Base-by-base conservation (phyloP, 2,888 invertebrate species). In the Eupithecia subumbrata region DNA sequence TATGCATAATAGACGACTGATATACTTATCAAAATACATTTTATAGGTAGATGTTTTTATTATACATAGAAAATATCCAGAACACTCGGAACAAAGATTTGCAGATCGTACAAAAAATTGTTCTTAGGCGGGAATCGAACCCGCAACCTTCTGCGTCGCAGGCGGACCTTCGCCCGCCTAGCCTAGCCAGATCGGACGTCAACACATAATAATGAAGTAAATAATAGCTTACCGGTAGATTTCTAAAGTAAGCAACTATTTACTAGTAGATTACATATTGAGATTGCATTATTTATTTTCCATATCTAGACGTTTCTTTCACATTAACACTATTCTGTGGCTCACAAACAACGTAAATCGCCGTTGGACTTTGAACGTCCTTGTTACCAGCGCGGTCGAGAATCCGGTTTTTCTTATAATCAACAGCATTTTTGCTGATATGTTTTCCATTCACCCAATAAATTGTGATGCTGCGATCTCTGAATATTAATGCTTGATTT, bases 351-450 rank as follows among this genome's bases (percentile, higher is more conserved):
- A 81, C 85, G 87, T 83, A 84, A 83, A 84, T 82, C 79, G 79
- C 80, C 80, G 76, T 78, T 89, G 92, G 90, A 92, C 92, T 92
- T 92, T 89, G 92, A 30, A 71, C 91, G 89, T 83, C 92, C 92
- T 92, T 91, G 89, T 81, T 82, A 83, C 82, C 82, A 83, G 83
- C 84, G 83, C 84, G 83, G 84, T 73, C 76, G 76, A 78, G 72
- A 76, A 75, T 71, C 80, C 77, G 80, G 79, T 80, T 79, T 75
- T 79, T 74, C 43, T 16, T 72, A 72, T 71, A 43, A 72, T 74
- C 52, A 74, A 70, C 75, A 73, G 78, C 70, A 76, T 73, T 72
- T 76, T 76, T 73, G 43, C 71, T 48, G 11, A 40, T 74, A 43
- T 67, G 5, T 43, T 68, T n/a, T 18, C 66, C 66, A 67, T 67